These are phyloP conservation scores for Archips xylosteana DNA, from an alignment of 2,888 invertebrate species.

Conservation along the genomic window DNA sequence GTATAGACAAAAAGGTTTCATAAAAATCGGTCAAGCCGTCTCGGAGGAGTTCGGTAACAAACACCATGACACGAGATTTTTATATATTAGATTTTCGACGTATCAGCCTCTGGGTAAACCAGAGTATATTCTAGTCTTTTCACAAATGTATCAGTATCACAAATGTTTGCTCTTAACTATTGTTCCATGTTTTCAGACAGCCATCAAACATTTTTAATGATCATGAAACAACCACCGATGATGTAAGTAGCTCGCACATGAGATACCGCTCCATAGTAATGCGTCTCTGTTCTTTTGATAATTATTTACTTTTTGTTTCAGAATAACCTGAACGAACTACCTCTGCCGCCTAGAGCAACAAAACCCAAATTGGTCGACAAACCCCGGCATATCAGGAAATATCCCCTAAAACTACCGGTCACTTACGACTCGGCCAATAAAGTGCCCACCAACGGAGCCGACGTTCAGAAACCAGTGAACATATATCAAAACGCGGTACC, in stretches of 20 bases:
- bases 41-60: no score
- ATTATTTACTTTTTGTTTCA: conserved; percentile 41
- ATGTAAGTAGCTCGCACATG: conserved; percentile 24
- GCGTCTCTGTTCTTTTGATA: no score
- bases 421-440: conserved; percentile 19
- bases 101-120: no score
- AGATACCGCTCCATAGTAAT: no score
- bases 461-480: conserved; percentile 43
- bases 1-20: no score
- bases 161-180: neutral
- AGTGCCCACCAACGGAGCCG: conserved; percentile 28
- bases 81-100: no score
- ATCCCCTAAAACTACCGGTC: conserved; percentile 64
- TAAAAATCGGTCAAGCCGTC: no score
- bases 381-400: conserved; percentile 71
- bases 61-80: no score
- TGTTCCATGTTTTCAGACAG: conserved; percentile 13
- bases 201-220: conserved; percentile 17
- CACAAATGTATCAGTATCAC: no score
- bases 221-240: conserved; percentile 1
- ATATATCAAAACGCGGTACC: conserved; percentile 72
- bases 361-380: conserved; percentile 73
- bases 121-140: no score
- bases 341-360: conserved; percentile 68
- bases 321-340: conserved; percentile 61